Base-by-base conservation (phyloP, 2,888 invertebrate species). In the Stenichneumon culpator region DNA sequence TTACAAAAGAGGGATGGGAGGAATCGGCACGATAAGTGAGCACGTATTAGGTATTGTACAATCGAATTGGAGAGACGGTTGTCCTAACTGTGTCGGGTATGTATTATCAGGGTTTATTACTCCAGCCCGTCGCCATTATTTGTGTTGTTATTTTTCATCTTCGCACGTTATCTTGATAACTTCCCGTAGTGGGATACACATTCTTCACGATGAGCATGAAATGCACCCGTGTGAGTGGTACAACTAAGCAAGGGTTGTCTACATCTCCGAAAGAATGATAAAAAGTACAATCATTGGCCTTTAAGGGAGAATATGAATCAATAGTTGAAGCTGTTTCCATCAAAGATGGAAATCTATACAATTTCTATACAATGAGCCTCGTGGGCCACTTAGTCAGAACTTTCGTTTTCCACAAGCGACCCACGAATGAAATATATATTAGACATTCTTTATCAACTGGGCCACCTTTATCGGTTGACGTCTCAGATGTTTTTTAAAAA, bases 11-110 rank as follows among this genome's bases (percentile, higher is more conserved):
- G 54, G 22, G 5, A 54, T 54, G n/a, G 22, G 22, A 54, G 54
- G 22, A 54, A 54, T 54, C 54, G 54, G 22, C 22, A 54, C 54
- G 54, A 54, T 2, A 54, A 22, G 54, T 19, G 7, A 54, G 22
- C 54, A 54, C 54, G 54, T 54, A n/a, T n/a, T n/a, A 57, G 57
- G 57, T 25, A 28, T 28, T 4, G 16, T 5, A 39, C 39, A 25
- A 22, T 14, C 1, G 25, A 25, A 60, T 28, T 11, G 6, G 60
- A 2, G 14, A 5, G 28, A 14, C 3, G 22, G 28, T 14, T 28
- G 54, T 70, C 70, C 54, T 54, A 14, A 70, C 52, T 36, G 52
- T 70, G 22, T 70, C 70, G 70, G 36, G 54, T 70, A 60, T 28
- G 60, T 28, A 70, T 54, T 14, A 28, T 14, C 54, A 9, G 36